Conservation (phyloP, 2,888 invertebrate species). For the Patella ulyssiponensis region DNA sequence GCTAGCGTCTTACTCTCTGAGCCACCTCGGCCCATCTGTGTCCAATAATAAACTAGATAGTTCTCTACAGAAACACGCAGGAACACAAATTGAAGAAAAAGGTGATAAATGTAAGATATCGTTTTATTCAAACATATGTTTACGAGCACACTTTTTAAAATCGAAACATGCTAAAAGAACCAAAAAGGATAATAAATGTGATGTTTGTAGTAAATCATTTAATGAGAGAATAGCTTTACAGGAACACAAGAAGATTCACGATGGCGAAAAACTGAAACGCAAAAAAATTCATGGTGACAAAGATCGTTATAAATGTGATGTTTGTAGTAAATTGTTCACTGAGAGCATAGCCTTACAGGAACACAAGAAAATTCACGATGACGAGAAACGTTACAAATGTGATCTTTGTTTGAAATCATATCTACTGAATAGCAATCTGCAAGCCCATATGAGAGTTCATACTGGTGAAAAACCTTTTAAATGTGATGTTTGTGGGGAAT, state of each 20-base stretch:
- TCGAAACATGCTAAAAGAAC: too few relatives aligned
- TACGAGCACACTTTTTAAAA: too few relatives aligned
- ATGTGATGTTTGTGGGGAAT: not conserved
- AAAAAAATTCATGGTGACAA: not conserved
- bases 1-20: too few relatives aligned
- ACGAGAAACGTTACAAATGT: not conserved
- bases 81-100: too few relatives aligned
- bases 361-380: not conserved
- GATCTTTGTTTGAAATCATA: not conserved
- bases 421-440: not conserved
- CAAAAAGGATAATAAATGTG: not conserved
- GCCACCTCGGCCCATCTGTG: too few relatives aligned
- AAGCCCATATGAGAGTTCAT: not conserved
- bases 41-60: too few relatives aligned
- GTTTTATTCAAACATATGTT: too few relatives aligned
- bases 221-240: not conserved
- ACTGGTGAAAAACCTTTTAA: not conserved
- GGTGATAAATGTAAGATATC: too few relatives aligned
- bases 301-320: not conserved
- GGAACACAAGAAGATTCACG: not conserved
- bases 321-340: not conserved
- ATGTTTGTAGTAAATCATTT: conserved; percentile 2
- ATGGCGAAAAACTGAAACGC: not conserved
- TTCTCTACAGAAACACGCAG: too few relatives aligned
- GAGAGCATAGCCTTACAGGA: not conserved